Evolutionary conservation across 2,888 invertebrate genomes (phyloP).

Genomic region (Archips crataeganus): DNA sequence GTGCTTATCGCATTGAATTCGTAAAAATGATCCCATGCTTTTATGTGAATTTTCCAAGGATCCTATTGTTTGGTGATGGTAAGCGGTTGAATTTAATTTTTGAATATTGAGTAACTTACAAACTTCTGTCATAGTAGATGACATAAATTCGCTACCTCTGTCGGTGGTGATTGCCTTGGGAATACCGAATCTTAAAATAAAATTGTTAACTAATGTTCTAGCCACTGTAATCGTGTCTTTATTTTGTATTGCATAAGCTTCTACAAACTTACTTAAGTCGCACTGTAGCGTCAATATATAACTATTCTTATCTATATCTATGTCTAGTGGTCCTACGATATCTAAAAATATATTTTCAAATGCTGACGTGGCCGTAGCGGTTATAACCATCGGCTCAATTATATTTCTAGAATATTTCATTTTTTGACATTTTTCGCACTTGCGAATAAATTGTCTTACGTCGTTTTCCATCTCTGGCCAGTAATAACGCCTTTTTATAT

Average conservation of each 20-base stretch:
- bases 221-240: conserved; percentile 38
- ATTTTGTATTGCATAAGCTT: conserved; percentile 39
- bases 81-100: conserved; percentile 6
- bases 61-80: conserved; percentile 9
- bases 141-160: conserved; percentile 40
- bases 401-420: conserved; percentile 29
- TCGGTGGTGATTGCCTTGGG: conserved; percentile 39
- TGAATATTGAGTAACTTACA: neutral
- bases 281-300: conserved; percentile 48
- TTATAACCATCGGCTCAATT: conserved; percentile 42
- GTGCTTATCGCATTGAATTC: conserved; percentile 6
- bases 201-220: conserved; percentile 38
- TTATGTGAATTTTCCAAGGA: conserved; percentile 11
- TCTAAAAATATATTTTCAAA: conserved; percentile 45
- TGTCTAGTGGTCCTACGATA: conserved; percentile 44
- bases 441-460: conserved; percentile 26
- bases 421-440: conserved; percentile 42
- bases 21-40: neutral
- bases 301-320: conserved; percentile 39
- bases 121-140: conserved; percentile 15
- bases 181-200: conserved; percentile 42
- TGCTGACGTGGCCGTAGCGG: conserved; percentile 42
- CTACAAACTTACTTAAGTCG: conserved; percentile 46
- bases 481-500: conserved; percentile 35
- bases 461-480: conserved; percentile 28